phyloP scores from a whole-genome alignment of 2,888 invertebrate species.

The Stenolophus ochropezus region DNA sequence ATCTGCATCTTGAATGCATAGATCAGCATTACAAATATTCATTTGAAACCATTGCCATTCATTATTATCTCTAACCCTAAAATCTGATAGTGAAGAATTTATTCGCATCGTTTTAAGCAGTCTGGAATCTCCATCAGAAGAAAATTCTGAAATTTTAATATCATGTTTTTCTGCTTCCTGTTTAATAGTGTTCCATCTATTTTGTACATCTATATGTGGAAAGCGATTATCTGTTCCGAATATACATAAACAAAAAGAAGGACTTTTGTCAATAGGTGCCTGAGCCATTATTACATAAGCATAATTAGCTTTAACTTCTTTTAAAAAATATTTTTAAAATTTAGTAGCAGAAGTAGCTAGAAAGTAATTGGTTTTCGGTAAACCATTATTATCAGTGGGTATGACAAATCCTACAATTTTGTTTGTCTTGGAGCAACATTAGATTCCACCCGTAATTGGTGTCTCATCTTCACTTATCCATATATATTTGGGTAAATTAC shows the following conservation, averaged over 20 bases:
- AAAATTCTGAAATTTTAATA: not conserved
- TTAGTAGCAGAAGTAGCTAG: too few species aligned
- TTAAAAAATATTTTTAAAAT: constrained; percentile 54
- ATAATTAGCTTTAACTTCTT: constrained; percentile 51
- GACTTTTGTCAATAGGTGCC: not conserved
- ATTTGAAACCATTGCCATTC: too few species aligned
- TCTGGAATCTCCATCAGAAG: not conserved
- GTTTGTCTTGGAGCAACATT: constrained; percentile 63
- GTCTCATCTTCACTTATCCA: constrained; percentile 65
- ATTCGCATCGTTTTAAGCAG: too few species aligned
- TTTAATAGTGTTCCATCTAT: not conserved
- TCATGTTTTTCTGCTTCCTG: not conserved
- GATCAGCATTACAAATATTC: too few species aligned
- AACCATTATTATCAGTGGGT: constrained; percentile 62
- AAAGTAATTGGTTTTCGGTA: constrained; percentile 2
- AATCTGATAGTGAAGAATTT: too few species aligned
- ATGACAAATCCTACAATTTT: constrained; percentile 64
- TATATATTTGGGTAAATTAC: constrained; percentile 61
- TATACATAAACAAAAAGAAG: not conserved
- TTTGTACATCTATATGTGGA: not conserved
- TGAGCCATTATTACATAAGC: constrained; percentile 62
- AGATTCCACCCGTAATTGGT: constrained; percentile 61
- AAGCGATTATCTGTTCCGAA: not conserved
- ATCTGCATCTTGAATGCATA: too few species aligned
- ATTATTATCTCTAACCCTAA: too few species aligned